These are phyloP conservation scores for Aviceda leuphotes DNA, from an alignment of 2,797 vertebrate genomes.

Conservation along the genomic window DNA sequence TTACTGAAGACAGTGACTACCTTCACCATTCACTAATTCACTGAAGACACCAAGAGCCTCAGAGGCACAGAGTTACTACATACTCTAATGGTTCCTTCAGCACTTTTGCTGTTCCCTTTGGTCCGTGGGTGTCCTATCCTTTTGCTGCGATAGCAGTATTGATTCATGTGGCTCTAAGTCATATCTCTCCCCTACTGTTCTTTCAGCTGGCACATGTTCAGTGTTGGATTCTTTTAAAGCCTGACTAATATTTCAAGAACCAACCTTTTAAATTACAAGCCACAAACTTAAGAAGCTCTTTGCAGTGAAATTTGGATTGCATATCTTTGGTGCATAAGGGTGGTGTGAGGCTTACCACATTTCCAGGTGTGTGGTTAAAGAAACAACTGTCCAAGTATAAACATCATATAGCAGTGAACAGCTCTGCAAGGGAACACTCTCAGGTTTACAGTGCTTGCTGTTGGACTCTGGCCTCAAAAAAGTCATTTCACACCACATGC, in stretches of 20 bases:
- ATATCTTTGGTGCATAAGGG: neutral
- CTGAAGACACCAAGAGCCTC: neutral
- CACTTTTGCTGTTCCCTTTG: neutral
- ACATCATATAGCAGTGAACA: neutral
- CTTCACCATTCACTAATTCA: neutral
- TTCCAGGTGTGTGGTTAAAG: neutral
- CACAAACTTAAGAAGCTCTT: neutral
- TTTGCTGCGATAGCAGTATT: neutral
- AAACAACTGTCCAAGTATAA: neutral
- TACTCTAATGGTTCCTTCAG: neutral
- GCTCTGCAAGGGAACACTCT: neutral
- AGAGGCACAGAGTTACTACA: neutral
- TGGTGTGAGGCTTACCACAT: neutral
- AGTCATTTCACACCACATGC: neutral
- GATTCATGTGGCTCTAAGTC: neutral
- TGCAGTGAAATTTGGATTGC: neutral
- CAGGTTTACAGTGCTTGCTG: neutral
- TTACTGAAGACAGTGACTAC: neutral
- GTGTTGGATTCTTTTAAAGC: neutral
- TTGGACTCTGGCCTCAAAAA: neutral
- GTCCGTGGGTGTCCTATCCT: neutral
- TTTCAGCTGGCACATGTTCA: neutral
- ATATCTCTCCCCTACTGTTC: neutral
- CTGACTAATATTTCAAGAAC: neutral
- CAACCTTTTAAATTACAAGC: neutral